Evolutionary conservation across 1,140 invertebrate species (phyloP).

Genomic region (Sycobia sp.): DNA sequence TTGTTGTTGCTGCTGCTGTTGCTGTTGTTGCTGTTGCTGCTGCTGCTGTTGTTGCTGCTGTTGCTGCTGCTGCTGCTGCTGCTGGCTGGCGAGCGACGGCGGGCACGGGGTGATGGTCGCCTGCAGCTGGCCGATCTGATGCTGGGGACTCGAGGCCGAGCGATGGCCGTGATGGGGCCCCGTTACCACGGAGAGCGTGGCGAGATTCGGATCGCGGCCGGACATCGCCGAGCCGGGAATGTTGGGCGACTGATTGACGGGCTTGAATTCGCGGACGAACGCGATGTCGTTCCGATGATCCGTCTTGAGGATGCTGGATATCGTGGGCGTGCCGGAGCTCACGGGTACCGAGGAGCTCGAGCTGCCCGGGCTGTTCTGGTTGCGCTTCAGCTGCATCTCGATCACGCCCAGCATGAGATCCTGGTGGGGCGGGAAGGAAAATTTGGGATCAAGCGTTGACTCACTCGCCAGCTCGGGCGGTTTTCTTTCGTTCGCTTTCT

Average conservation of each 20-base stretch:
- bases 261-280: slow-evolving; percentile 63
- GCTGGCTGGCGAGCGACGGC: slow-evolving; percentile 44
- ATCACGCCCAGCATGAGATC: slow-evolving; percentile 79
- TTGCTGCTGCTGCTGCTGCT: slow-evolving; percentile 46
- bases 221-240: slow-evolving; percentile 51
- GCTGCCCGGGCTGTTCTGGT: slow-evolving; percentile 59
- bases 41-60: slow-evolving; percentile 45
- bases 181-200: slow-evolving; percentile 71
- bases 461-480: too few species aligned
- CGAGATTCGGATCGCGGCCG: slow-evolving; percentile 64
- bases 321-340: slow-evolving; percentile 66
- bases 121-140: slow-evolving; percentile 65
- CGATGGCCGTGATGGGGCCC: slow-evolving; percentile 54
- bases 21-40: slow-evolving; percentile 47
- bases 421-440: background rate
- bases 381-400: slow-evolving; percentile 74
- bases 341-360: slow-evolving; percentile 46
- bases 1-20: slow-evolving; percentile 40
- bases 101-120: slow-evolving; percentile 71
- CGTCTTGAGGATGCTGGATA: slow-evolving; percentile 70
- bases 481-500: too few species aligned
- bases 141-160: slow-evolving; percentile 55
- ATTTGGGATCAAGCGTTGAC: too few species aligned
- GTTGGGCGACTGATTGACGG: slow-evolving; percentile 35
- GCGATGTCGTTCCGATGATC: slow-evolving; percentile 62